Base-by-base conservation (phyloP, 2,888 invertebrate species). In the Gryllus longicercus region DNA sequence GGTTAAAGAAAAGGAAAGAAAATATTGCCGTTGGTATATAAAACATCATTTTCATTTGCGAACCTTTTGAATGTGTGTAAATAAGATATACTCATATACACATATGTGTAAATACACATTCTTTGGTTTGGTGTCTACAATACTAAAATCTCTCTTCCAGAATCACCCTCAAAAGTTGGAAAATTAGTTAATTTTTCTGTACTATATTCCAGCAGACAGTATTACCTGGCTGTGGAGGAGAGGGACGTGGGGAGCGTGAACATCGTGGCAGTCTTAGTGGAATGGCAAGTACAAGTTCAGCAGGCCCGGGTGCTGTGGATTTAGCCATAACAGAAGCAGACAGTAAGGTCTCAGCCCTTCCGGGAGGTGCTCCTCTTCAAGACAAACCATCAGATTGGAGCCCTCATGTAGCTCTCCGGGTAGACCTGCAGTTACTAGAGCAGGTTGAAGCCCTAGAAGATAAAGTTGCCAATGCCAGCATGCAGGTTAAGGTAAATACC, bases 401-500 rank as follows among this genome's bases (percentile, higher is more conserved):
- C 83, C 89, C 89, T 2, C 88, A 89, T 50, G 93, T 95, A 0
- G 95, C 95, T 0, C 89, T 94, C 25, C 90, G 96, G n/a, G 92
- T 96, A 12, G 97, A 97, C 86, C 88, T 95, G 84, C 91, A 93
- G 74, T 87, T 96, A 3, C 86, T 96, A 12, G 93, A 94, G 84
- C 94, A 95, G 87, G 93, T 97, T 81, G 96, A 96, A 85, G 93
- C 93, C 0, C 87, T 97, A 79, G 97, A 97, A 85, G 97, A 97
- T 86, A 94, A 96, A 83, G 94, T 96, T 5, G 93, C 93, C 0
- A 94, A 93, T 79, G 96, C 95, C 0, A 95, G 95, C 50, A 94
- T 97, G 95, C 96, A 96, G 86, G 91, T 95, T 75, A 97, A 97
- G 84, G 88, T 86, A 81, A 78, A 83, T 51, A 23, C 78, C 49